Base-by-base conservation (phyloP, 2,888 invertebrate genomes). In the Lottia gigantea region DNA sequence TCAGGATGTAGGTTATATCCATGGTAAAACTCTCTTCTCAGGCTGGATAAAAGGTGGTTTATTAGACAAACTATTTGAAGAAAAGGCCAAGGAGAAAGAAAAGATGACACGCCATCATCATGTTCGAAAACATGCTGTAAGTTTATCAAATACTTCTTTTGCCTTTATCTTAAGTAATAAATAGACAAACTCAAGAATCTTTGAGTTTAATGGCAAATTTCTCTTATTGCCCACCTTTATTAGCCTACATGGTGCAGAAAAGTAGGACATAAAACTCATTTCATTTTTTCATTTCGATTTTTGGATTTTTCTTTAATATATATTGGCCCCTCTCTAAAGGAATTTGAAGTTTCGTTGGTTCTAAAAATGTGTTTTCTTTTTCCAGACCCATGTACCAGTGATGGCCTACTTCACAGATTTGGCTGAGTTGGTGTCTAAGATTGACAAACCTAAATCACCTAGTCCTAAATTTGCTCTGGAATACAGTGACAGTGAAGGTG, bases 1-100 rank as follows among this genome's bases (percentile, higher is more conserved):
- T 12, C 74, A 88, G 88, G 88, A 88, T 23, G 86, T 87, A 40
- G 89, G 89, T 11, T 88, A 86, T 75, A 79, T 84, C 66, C 88
- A 88, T 74, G 88, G 87, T 3, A 87, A 84, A 77, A 82, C 87
- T 15, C 75, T 88, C 70, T 82, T 88, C 73, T 75, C 80, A n/a
- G 84, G 85, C 55, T 87, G 86, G 87, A 76, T 78, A 61, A 87
- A 86, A 72, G 84, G 83, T 45, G 85, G 83, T n/a, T 40, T 85
- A 0, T 72, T 87, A 25, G 77, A 80, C 45, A 83, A 86, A 47
- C 77, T 88, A 45, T 87, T 87, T 76, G 73, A 74, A 62, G 86
- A 86, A 70, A 83, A 83, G 67, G 71, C 74, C 25, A 67, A 71
- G 46, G 70, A 72, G 45, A 68, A 71, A 66, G 55, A 73, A 70